Conservation (phyloP, 2,888 invertebrate genomes). For the Lepidochrysops patricia region DNA sequence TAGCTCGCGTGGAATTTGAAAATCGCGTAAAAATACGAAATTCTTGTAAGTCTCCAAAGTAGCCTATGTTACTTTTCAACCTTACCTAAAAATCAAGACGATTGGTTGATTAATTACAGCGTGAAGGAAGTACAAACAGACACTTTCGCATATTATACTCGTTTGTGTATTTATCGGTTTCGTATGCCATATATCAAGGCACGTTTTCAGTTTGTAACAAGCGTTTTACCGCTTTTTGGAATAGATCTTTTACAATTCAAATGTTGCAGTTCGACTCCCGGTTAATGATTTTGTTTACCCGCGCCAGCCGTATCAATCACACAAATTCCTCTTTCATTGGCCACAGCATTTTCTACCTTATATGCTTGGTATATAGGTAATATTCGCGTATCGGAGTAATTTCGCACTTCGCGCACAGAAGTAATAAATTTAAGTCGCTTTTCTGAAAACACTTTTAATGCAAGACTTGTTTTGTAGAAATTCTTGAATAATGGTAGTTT, state of each 20-base stretch:
- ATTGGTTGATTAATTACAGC: too few relatives aligned
- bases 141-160: too few relatives aligned
- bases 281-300: not conserved
- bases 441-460: not conserved
- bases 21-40: too few relatives aligned
- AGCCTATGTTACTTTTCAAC: too few relatives aligned
- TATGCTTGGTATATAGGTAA: not conserved
- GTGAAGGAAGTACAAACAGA: too few relatives aligned
- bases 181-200: too few relatives aligned
- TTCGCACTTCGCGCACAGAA: not conserved
- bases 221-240: not conserved
- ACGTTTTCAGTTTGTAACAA: too few relatives aligned
- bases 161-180: too few relatives aligned
- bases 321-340: not conserved
- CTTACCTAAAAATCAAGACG: too few relatives aligned
- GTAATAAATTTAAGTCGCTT: not conserved
- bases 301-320: not conserved
- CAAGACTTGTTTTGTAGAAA: not conserved
- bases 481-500: not conserved
- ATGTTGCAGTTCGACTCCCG: not conserved
- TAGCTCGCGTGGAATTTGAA: too few relatives aligned
- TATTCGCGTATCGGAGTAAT: not conserved
- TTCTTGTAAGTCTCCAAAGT: too few relatives aligned
- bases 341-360: not conserved
- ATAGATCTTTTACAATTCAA: not conserved